phyloP scores from a whole-genome alignment of 1,140 invertebrate genomes.

The Limonius californicus region DNA sequence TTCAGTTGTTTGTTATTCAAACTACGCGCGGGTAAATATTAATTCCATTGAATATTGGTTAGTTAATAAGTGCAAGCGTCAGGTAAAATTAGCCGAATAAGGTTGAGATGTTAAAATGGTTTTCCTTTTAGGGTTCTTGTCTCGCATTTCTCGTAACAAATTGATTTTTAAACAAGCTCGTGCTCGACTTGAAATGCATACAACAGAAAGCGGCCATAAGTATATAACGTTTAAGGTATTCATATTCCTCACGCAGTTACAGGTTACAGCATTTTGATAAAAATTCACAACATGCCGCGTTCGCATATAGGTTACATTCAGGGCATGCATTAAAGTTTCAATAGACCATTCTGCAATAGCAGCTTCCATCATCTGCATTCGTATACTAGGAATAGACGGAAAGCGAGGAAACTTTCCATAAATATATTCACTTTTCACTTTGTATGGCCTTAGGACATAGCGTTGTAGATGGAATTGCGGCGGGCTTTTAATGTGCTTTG shows the following conservation, averaged over 20 bases:
- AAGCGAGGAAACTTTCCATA: slow-evolving; percentile 17
- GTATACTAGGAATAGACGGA: slow-evolving; percentile 18
- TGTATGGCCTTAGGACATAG: slow-evolving; percentile 7
- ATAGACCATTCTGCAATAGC: neutral
- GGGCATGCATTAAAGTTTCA: neutral
- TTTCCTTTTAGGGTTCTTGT: no score
- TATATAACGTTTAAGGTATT: neutral
- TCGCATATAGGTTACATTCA: slow-evolving; percentile 16
- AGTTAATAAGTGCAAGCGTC: no score
- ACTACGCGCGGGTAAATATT: no score
- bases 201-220: no score
- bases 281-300: neutral
- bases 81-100: no score
- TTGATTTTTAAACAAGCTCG: no score
- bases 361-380: slow-evolving; percentile 6
- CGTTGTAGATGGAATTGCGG: slow-evolving; percentile 7
- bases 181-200: no score
- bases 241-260: neutral
- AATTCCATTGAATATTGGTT: no score
- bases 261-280: neutral
- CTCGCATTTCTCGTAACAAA: no score
- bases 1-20: no score
- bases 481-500: slow-evolving; percentile 14
- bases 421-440: slow-evolving; percentile 24
- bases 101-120: no score